A percentile compares a stretch with the other conserved stretches of the same genome.
Conservation (phyloP, 2,797 vertebrate genomes). For the Eulemur mongoz region DNA sequence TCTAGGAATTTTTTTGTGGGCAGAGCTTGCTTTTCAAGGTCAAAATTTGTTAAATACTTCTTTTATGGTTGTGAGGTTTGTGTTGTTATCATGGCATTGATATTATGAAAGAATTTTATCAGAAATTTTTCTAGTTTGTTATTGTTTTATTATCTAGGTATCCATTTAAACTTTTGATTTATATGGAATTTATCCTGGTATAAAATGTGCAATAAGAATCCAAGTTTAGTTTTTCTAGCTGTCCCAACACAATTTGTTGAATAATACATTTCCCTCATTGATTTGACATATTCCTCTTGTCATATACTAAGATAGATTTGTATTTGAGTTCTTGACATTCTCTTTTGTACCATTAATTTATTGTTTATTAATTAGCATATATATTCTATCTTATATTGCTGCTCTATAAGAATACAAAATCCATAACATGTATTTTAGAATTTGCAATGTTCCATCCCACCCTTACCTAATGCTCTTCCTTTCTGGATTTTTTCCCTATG, state of each 20-base stretch:
- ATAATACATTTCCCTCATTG: not conserved
- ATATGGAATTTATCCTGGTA: not conserved
- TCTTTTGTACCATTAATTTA: not conserved
- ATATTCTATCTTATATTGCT: not conserved
- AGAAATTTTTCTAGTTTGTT: not conserved
- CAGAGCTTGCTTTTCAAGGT: not conserved
- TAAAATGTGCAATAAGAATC: not conserved
- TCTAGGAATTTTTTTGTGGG: not conserved
- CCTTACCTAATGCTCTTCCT: not conserved
- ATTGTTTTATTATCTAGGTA: not conserved
- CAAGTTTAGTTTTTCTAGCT: not conserved
- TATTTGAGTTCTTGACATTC: not conserved
- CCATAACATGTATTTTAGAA: not conserved
- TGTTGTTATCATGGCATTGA: not conserved
- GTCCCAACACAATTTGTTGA: not conserved
- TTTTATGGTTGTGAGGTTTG: not conserved
- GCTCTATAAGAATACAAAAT: not conserved
- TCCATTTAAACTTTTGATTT: not conserved
- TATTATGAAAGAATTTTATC: not conserved
- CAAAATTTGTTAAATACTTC: not conserved
- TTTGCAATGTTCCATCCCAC: not conserved
- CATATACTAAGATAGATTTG: not conserved
- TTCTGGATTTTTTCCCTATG: not conserved
- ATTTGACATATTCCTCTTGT: not conserved
- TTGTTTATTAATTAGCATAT: not conserved